Evolutionary conservation across 2,797 vertebrate genomes (phyloP).

Genomic region (Tokudaia tokunoshimensis): DNA sequence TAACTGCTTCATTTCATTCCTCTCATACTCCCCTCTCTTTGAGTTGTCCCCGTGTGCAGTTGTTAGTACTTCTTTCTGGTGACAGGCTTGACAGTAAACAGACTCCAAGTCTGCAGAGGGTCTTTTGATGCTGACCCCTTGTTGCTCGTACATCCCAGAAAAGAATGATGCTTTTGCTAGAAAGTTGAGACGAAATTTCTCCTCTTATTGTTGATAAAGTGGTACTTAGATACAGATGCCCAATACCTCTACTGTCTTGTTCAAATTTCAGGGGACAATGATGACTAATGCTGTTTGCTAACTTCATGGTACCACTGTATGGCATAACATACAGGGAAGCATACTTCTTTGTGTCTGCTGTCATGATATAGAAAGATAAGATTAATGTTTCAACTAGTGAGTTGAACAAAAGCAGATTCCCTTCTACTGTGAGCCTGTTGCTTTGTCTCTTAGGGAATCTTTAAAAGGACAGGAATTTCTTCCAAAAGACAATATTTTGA

Average conservation of each 20-base stretch:
- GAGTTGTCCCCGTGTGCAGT: background rate
- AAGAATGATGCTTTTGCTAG: background rate
- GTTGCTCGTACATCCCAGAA: background rate
- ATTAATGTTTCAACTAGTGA: background rate
- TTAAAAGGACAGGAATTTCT: background rate
- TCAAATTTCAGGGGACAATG: background rate
- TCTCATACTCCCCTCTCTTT: background rate
- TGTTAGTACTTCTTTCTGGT: background rate
- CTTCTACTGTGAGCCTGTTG: background rate
- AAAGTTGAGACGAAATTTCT: background rate
- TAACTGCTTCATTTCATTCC: constrained; percentile 42
- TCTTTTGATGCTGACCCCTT: background rate
- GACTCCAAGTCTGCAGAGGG: background rate
- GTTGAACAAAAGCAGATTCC: background rate
- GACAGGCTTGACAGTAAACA: background rate
- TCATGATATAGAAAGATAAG: background rate
- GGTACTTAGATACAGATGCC: background rate
- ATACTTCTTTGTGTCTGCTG: background rate
- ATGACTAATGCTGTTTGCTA: background rate
- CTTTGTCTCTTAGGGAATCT: background rate
- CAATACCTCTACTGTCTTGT: background rate
- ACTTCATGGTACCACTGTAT: background rate
- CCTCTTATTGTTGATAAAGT: background rate
- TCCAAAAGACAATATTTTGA: background rate
- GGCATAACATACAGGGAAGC: background rate